Evolutionary conservation across 35 echinoderm and acorn worm species (phyloP).

Genomic region (Apostichopus parvimensis): DNA sequence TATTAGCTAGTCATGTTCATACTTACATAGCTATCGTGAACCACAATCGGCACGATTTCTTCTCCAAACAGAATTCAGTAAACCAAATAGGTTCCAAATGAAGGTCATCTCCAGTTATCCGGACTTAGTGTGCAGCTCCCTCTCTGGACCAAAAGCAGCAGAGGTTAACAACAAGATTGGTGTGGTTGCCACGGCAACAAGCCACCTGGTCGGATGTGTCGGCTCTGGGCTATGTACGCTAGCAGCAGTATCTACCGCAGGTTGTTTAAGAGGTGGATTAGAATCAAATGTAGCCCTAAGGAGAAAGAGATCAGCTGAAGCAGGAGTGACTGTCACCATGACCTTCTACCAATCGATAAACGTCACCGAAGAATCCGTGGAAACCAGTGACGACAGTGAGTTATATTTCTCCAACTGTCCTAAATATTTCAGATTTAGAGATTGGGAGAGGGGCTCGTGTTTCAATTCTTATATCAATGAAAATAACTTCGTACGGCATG

Average conservation of each 20-base stretch:
- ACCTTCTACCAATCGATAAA: conserved; percentile 7
- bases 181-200: background rate
- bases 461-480: too few relatives aligned
- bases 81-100: conserved; percentile 6
- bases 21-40: background rate
- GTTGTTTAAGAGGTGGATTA: background rate
- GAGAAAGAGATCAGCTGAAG: background rate
- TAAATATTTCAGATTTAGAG: too few relatives aligned
- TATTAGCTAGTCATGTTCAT: too few relatives aligned
- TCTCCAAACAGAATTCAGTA: background rate
- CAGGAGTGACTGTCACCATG: conserved; percentile 27
- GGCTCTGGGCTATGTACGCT: background rate
- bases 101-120: background rate
- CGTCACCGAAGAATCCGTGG: background rate
- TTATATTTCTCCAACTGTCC: background rate
- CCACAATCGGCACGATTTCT: background rate
- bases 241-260: background rate
- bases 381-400: conserved; percentile 17
- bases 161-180: conserved; percentile 29
- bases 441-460: too few relatives aligned
- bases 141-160: background rate
- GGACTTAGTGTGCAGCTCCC: background rate
- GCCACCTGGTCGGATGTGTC: conserved; percentile 1
- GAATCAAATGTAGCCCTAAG: background rate
- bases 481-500: too few relatives aligned